phyloP scores from a whole-genome alignment of 2,888 invertebrate genomes.

The Hydraecia micacea region DNA sequence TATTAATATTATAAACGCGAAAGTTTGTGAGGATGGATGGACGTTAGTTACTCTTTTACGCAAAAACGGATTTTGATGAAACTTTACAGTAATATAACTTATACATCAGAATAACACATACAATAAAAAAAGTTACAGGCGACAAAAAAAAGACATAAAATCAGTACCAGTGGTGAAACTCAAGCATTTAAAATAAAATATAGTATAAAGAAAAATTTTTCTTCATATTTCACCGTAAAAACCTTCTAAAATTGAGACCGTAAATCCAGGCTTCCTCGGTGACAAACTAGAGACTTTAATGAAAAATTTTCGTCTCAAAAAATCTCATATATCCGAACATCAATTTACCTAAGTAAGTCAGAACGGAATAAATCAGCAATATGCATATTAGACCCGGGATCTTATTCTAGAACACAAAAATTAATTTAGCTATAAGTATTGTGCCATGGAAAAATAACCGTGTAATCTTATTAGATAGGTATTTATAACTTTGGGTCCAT shows the following conservation, averaged over 20 bases:
- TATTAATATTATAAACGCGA: no score
- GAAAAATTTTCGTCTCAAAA: constrained; percentile 39
- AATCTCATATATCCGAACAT: constrained; percentile 35
- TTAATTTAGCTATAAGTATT: constrained; percentile 49
- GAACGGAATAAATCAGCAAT: no score
- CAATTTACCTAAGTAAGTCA: constrained; percentile 54
- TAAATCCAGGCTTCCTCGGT: constrained; percentile 34
- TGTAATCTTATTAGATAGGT: constrained; percentile 41
- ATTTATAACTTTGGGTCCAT: constrained; percentile 51
- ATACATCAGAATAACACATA: no score
- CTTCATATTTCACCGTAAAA: constrained; percentile 21
- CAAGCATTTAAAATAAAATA: background rate
- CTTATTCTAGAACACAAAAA: constrained; percentile 4
- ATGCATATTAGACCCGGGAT: constrained; percentile 10
- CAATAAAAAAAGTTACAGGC: no score
- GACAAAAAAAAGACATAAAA: background rate
- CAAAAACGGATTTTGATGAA: no score
- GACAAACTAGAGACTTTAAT: constrained; percentile 44
- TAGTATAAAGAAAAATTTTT: constrained; percentile 19
- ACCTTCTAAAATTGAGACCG: constrained; percentile 33
- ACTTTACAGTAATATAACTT: no score
- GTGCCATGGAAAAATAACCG: constrained; percentile 33
- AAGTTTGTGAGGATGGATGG: no score
- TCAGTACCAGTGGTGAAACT: background rate
- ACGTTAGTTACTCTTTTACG: no score